phyloP scores from a whole-genome alignment of 2,113 vertebrate species.

The Peromyscus californicus region DNA sequence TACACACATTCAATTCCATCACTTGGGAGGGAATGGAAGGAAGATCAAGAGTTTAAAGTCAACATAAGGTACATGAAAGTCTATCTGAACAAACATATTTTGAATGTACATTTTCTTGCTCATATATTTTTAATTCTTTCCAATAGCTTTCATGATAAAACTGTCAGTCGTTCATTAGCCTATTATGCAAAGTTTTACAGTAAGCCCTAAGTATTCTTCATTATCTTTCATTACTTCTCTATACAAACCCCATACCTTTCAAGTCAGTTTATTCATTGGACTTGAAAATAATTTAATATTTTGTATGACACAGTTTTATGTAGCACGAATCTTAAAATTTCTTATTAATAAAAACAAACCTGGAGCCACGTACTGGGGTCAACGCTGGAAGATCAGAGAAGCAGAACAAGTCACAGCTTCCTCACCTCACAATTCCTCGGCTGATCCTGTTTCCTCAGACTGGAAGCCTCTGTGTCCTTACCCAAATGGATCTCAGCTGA shows the following conservation, averaged over 20 bases:
- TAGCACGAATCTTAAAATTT: no score
- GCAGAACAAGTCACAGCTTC: no score
- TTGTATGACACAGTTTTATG: neutral
- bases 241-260: conserved; percentile 23
- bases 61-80: neutral
- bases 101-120: conserved; percentile 37
- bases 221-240: conserved; percentile 11
- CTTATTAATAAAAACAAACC: no score
- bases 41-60: neutral
- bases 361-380: no score
- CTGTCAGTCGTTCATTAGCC: neutral
- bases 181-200: neutral
- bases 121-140: conserved; percentile 54
- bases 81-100: neutral
- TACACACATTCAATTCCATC: neutral
- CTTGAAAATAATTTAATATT: conserved; percentile 57
- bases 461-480: no score
- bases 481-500: no score
- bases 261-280: conserved; percentile 30
- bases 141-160: conserved; percentile 41
- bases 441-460: no score
- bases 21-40: neutral
- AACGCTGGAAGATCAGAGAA: no score
- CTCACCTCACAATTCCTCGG: no score
- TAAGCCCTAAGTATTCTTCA: neutral